phyloP scores from a whole-genome alignment of 2,888 invertebrate genomes.

The Drosophila affinis region DNA sequence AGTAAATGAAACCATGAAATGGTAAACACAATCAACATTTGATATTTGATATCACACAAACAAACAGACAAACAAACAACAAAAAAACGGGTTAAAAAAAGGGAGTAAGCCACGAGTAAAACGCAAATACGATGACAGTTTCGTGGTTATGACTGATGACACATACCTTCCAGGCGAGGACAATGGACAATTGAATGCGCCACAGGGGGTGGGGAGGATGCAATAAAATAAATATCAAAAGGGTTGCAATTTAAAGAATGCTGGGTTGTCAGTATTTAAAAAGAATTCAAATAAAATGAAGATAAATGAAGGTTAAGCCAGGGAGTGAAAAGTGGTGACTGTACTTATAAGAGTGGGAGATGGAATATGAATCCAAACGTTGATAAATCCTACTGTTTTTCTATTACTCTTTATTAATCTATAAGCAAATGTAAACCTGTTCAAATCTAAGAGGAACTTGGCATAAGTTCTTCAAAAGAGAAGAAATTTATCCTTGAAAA shows the following conservation, averaged over 20 bases:
- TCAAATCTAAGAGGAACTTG: neutral
- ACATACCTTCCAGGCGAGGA: conserved; percentile 31
- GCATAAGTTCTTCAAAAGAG: neutral
- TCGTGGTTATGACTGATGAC: conserved; percentile 57
- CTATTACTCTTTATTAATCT: neutral
- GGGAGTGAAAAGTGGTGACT: neutral
- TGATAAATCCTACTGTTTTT: no score
- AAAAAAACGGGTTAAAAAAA: conserved; percentile 14
- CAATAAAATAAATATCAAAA: neutral
- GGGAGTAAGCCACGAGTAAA: conserved; percentile 41
- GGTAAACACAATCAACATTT: conserved; percentile 67
- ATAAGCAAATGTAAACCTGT: neutral
- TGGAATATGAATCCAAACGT: no score
- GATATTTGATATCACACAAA: conserved; percentile 42
- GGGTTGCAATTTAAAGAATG: neutral
- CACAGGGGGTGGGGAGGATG: neutral
- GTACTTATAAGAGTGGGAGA: neutral
- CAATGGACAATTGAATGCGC: conserved; percentile 35
- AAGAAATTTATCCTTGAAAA: neutral
- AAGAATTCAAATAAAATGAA: neutral
- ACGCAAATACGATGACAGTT: conserved; percentile 54
- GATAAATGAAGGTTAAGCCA: neutral
- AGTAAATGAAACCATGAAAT: conserved; percentile 71
- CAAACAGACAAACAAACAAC: conserved; percentile 2
- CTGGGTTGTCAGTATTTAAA: neutral